Base-by-base conservation (phyloP, 2,113 vertebrate species). In the Boulengeromyrus knoepffleri region DNA sequence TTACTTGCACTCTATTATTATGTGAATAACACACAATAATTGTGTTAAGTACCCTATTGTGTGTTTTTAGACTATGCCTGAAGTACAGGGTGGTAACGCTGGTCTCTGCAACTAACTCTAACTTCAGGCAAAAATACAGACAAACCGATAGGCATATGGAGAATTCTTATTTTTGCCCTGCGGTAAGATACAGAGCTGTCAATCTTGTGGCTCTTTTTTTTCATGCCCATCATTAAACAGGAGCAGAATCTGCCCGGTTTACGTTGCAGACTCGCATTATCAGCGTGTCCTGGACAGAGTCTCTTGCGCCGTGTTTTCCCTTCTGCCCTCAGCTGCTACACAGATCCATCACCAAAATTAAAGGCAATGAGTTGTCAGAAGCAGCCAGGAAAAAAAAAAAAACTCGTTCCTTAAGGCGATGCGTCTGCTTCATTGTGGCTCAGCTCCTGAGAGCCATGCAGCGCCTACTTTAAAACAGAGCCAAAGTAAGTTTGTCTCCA, bases 301-400 rank as follows among this genome's bases (percentile, higher is more conserved):
- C 93, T 92, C 92, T 85, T 91, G 92, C 92, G 93, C 93, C 92
- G 91, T 84, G 39, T 90, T 39, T 92, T 92, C 93, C 92, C 92
- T 89, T 90, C 88, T 31, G 87, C 92, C 93, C 94, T 85, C 90
- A 94, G 94, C 93, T 92, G 91, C 92, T 91, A 93, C 94, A 92
- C 91, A 93, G 74, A 92, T 92, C 95, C 93, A 91, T 96, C 96
- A 96, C 91, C 93, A 92, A 95, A 95, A 96, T 96, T 95, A 95
- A 94, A 95, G 94, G 95, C 96, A 96, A 96, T 94, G 94, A 96
- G 94, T 95, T 96, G 95, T 96, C 95, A 96, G 93, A 91, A 93
- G 93, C 91, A 94, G 94, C 85, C 91, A 84, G 93, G 52, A 62
- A 27, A 66, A 62, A 62, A 62, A 62, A 62, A 62, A 66, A 45